A percentile compares a stretch with the other conserved stretches of the same genome.
These are phyloP conservation scores for Pseudorasbora parva DNA, from an alignment of 2,113 vertebrate genomes.

Conservation along the genomic window DNA sequence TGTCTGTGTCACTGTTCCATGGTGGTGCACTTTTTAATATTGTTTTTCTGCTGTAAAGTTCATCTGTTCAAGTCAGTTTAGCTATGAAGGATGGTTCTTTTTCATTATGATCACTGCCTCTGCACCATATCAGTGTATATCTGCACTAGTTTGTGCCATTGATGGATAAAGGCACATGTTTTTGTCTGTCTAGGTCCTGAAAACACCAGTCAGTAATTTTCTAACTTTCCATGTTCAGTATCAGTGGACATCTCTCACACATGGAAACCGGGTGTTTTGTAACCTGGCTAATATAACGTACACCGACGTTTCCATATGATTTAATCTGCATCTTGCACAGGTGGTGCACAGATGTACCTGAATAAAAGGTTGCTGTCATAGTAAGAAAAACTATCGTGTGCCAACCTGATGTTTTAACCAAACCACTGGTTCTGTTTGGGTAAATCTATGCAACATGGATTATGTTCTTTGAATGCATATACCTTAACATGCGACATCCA, in stretches of 20 bases:
- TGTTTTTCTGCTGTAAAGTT: constrained; percentile 14
- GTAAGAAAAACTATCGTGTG: constrained; percentile 74
- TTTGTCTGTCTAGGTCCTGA: neutral
- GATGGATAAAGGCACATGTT: constrained; percentile 1
- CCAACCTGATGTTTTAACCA: constrained; percentile 80
- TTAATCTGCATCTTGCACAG: constrained; percentile 39
- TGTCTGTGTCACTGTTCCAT: constrained; percentile 23
- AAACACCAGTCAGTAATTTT: neutral
- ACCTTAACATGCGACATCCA: constrained; percentile 74
- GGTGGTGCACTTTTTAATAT: constrained; percentile 21
- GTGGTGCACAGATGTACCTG: constrained; percentile 37
- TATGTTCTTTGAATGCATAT: constrained; percentile 80
- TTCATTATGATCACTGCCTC: constrained; percentile 45
- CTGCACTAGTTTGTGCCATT: constrained; percentile 20
- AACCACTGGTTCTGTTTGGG: constrained; percentile 83
- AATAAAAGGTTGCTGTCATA: constrained; percentile 53
- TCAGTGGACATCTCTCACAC: constrained; percentile 32
- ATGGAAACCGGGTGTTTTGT: neutral
- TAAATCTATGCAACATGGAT: constrained; percentile 96
- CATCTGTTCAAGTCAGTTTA: constrained; percentile 25
- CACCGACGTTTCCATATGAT: neutral
- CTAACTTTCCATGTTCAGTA: neutral
- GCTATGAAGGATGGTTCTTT: neutral
- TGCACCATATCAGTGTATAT: constrained; percentile 47
- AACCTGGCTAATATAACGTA: neutral